Conservation (phyloP, 2,797 vertebrate genomes). For the Microctenopoma stevenorrisi region DNA sequence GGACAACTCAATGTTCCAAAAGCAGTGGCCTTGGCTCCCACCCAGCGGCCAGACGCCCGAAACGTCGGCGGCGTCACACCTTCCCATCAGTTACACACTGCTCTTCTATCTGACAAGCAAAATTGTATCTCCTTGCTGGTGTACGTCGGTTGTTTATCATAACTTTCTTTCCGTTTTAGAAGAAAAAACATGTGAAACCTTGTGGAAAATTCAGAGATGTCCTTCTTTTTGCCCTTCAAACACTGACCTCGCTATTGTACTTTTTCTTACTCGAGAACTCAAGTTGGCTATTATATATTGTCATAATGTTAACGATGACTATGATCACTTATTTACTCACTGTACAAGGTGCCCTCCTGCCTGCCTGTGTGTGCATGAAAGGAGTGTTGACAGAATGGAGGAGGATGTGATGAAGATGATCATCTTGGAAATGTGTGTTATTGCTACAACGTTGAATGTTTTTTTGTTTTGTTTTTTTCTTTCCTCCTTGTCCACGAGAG, state of each 20-base stretch:
- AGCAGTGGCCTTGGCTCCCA: slow-evolving; percentile 79
- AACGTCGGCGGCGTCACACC: slow-evolving; percentile 61
- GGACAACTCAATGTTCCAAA: slow-evolving; percentile 76
- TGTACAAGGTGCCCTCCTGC: slow-evolving; percentile 82
- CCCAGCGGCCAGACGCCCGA: slow-evolving; percentile 60
- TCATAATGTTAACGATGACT: slow-evolving; percentile 77
- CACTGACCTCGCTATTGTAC: slow-evolving; percentile 83
- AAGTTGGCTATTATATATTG: slow-evolving; percentile 80
- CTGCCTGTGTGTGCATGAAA: slow-evolving; percentile 79
- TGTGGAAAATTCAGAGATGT: slow-evolving; percentile 80
- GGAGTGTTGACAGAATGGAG: slow-evolving; percentile 68
- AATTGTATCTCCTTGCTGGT: slow-evolving; percentile 77
- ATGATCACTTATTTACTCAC: slow-evolving; percentile 80
- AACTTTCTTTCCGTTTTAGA: slow-evolving; percentile 64
- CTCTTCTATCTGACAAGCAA: slow-evolving; percentile 84
- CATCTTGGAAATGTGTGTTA: slow-evolving; percentile 73
- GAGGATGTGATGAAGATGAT: slow-evolving; percentile 66
- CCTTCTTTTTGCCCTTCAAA: slow-evolving; percentile 71
- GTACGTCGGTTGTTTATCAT: slow-evolving; percentile 68
- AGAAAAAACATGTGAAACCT: slow-evolving; percentile 76
- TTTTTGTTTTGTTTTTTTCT: slow-evolving; percentile 39
- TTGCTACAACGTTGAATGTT: slow-evolving; percentile 79
- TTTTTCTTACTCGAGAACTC: slow-evolving; percentile 78
- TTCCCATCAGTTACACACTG: slow-evolving; percentile 76
- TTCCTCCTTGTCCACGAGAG: slow-evolving; percentile 69